These are phyloP conservation scores for Caenorhabditis panamensis DNA, from an alignment of 2,888 invertebrate species.

Conservation along the genomic window DNA sequence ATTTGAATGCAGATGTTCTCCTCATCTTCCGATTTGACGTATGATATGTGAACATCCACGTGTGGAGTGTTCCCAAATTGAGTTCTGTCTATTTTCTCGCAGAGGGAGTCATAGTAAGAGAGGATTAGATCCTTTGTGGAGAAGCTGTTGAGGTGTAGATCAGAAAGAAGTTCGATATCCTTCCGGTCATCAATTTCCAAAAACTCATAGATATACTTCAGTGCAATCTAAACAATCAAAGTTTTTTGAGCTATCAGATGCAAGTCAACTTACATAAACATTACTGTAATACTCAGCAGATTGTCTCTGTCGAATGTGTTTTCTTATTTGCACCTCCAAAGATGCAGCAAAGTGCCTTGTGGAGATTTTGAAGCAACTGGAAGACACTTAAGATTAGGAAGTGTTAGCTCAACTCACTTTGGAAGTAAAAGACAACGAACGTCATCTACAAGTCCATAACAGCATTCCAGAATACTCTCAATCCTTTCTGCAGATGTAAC, in stretches of 20 bases:
- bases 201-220: slow-evolving; percentile 60
- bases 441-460: slow-evolving; percentile 57
- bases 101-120: slow-evolving; percentile 62
- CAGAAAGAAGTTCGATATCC: slow-evolving; percentile 45
- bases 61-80: slow-evolving; percentile 40
- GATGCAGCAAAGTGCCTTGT: slow-evolving; percentile 34
- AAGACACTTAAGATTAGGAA: neutral
- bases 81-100: slow-evolving; percentile 56
- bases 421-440: slow-evolving; percentile 61
- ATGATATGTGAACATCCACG: slow-evolving; percentile 52
- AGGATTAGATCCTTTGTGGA: slow-evolving; percentile 66
- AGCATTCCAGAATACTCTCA: slow-evolving; percentile 60
- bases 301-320: slow-evolving; percentile 52
- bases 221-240: slow-evolving; percentile 32
- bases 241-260: neutral
- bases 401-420: slow-evolving; percentile 15
- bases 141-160: slow-evolving; percentile 62
- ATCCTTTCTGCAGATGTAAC: slow-evolving; percentile 54
- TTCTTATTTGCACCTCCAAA: slow-evolving; percentile 53
- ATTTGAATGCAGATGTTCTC: slow-evolving; percentile 43
- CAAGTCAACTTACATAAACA: slow-evolving; percentile 65
- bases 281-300: slow-evolving; percentile 65
- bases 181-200: slow-evolving; percentile 56
- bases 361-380: slow-evolving; percentile 60
- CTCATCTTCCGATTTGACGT: slow-evolving; percentile 28